Percentiles rank a stretch among this genome's conserved stretches.
Conservation (phyloP, 2,888 invertebrate genomes). For the Mimachlamys varia region DNA sequence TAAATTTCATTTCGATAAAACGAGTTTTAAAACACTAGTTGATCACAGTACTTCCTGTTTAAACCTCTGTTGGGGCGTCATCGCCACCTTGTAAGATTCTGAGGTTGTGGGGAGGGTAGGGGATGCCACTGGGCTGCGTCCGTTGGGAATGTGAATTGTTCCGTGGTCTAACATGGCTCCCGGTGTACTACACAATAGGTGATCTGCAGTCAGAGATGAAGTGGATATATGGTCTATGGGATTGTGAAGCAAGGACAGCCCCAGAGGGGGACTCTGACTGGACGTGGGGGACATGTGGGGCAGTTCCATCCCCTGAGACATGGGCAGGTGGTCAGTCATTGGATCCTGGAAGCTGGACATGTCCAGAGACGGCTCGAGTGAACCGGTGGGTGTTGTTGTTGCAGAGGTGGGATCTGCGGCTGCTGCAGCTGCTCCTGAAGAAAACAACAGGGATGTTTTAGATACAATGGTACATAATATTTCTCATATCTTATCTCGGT, state of each 20-base stretch:
- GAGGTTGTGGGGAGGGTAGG: constrained; percentile 45
- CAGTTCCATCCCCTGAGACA: background rate
- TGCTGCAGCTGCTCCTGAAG: constrained; percentile 51
- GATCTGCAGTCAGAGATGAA: constrained; percentile 60
- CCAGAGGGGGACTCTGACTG: constrained; percentile 55
- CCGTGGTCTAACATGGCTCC: constrained; percentile 40
- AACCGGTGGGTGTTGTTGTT: constrained; percentile 45
- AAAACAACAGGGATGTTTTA: background rate
- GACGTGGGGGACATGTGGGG: constrained; percentile 46
- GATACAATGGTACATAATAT: background rate
- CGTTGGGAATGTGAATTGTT: constrained; percentile 49
- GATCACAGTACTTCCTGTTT: constrained; percentile 63
- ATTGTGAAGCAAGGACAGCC: constrained; percentile 44
- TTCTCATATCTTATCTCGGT: no score
- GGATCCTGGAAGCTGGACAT: constrained; percentile 42
- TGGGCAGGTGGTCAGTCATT: background rate
- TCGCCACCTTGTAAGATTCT: constrained; percentile 59
- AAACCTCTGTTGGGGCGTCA: constrained; percentile 54
- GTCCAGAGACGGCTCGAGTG: constrained; percentile 44
- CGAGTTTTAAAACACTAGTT: background rate
- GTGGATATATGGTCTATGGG: constrained; percentile 59
- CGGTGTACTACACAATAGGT: constrained; percentile 56
- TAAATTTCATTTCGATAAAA: background rate
- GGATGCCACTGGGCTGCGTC: constrained; percentile 53
- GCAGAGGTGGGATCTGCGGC: constrained; percentile 42